Evolutionary conservation across 2,113 vertebrate species (phyloP), one percentile per base, ranked within the genome.

Genomic region (Tachuris rubrigastra): DNA sequence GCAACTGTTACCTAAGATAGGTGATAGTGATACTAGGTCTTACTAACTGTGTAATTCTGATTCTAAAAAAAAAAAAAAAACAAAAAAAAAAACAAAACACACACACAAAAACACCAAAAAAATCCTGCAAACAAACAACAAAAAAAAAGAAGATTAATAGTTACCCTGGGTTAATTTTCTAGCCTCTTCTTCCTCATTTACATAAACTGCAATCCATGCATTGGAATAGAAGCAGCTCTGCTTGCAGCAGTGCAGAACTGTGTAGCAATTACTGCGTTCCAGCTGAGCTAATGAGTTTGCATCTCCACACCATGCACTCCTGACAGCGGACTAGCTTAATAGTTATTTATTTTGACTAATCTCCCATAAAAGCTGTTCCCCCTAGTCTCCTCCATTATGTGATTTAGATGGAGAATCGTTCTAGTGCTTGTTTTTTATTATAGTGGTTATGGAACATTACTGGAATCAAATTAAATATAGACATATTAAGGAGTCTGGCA

Each of bases 391-490:
- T 95, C 85, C 85, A 86, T 94, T 95, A 95, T 69, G 75, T 90
- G 78, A 95, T 94, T 96, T 94, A 96, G 72, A 91, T 90, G 87
- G 81, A 76, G 81, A 95, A 87, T 87, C 55, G 78, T 81, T 87
- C 91, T 95, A 88, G 69, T 73, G 87, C 87, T 95, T 95, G 62
- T 93, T 94, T 95, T 93, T 95, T 95, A 95, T 95, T 95, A 95
- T 67, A 90, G 91, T 78, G 37, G 92, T 96, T 96, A 95, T 89
- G 93, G 84, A 96, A 95, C 91, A 83, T 95, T 95, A 94, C 86
- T 84, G 89, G 78, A 95, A 92, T 91, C 83, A 93, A 82, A 97
- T 96, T 97, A 97, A 97, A 96, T 97, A 95, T 95, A 97, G 95
- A 91, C 53, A 84, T 94, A 95, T 96, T 95, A 97, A 96, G 92